phyloP scores from a whole-genome alignment of 53 echinoderm and acorn worm genomes.

The Temnopleurus reevesii region DNA sequence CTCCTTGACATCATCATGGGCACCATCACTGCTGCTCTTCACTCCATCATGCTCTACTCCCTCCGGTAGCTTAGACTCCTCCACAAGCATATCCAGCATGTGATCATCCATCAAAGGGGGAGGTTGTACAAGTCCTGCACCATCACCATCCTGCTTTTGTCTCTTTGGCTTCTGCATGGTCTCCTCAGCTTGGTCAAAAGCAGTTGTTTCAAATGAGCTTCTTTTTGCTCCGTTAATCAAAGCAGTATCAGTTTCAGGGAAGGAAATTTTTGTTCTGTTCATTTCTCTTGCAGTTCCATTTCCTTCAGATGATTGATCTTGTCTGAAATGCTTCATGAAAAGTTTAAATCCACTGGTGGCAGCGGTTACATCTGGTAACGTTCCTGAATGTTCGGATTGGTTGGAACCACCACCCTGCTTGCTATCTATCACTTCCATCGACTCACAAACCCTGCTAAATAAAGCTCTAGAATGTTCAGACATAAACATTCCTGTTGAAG shows the following conservation, averaged over 20 bases:
- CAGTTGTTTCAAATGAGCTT: neutral
- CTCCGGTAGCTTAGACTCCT: neutral
- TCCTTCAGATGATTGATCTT: neutral
- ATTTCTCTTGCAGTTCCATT: neutral
- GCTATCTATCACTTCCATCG: neutral
- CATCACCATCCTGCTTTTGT: neutral
- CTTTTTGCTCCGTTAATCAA: neutral
- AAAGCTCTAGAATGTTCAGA: neutral
- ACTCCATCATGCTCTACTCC: neutral
- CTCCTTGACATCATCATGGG: neutral
- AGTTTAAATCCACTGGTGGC: neutral
- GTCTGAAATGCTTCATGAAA: neutral
- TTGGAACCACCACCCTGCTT: no score
- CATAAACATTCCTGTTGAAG: neutral
- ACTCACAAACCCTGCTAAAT: constrained; percentile 8
- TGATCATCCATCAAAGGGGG: constrained; percentile 33
- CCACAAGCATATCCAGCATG: neutral
- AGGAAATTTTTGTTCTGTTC: neutral
- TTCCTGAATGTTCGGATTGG: neutral
- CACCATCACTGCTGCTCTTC: neutral
- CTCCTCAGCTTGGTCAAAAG: neutral
- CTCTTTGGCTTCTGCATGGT: neutral
- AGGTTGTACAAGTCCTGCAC: neutral
- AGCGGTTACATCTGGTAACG: neutral
- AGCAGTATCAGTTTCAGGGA: neutral